Evolutionary conservation across 2,797 vertebrate species (phyloP).

Genomic region (Alcedo quadribrachys): DNA sequence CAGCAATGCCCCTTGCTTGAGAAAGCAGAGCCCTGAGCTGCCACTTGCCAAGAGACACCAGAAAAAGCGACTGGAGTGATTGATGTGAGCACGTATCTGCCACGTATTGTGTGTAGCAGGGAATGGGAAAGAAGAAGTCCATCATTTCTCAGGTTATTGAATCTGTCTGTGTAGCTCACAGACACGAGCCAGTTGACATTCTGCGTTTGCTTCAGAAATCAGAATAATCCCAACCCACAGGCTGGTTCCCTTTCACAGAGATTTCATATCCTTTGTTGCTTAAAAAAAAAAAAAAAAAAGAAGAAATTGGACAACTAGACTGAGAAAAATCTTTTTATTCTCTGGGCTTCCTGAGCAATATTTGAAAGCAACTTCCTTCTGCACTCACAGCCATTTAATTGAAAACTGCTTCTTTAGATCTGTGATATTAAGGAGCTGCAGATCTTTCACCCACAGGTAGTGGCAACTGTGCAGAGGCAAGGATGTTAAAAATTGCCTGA

Average conservation of each 20-base stretch:
- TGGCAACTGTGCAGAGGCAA: not conserved
- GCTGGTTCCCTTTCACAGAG: not conserved
- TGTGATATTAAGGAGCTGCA: not conserved
- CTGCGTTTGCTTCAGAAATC: slow-evolving; percentile 9
- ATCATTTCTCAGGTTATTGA: not conserved
- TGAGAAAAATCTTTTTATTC: not conserved
- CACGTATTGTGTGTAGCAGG: not conserved
- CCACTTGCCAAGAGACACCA: not conserved
- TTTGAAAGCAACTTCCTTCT: not conserved
- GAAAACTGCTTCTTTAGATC: not conserved
- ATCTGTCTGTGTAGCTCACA: not conserved
- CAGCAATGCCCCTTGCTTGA: not conserved
- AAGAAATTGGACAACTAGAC: not conserved
- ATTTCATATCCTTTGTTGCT: not conserved
- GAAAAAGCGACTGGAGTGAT: not conserved
- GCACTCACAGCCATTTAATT: not conserved
- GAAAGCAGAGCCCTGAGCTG: not conserved
- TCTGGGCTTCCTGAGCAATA: not conserved
- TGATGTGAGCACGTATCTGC: not conserved
- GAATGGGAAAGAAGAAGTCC: not conserved
- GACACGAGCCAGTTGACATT: not conserved
- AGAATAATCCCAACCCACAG: not conserved
- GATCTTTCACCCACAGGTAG: not conserved
- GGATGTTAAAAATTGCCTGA: not conserved
- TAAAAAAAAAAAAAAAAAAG: not conserved